Evolutionary conservation across 2,888 invertebrate genomes (phyloP).

Genomic region (Mesorhabditis belari): DNA sequence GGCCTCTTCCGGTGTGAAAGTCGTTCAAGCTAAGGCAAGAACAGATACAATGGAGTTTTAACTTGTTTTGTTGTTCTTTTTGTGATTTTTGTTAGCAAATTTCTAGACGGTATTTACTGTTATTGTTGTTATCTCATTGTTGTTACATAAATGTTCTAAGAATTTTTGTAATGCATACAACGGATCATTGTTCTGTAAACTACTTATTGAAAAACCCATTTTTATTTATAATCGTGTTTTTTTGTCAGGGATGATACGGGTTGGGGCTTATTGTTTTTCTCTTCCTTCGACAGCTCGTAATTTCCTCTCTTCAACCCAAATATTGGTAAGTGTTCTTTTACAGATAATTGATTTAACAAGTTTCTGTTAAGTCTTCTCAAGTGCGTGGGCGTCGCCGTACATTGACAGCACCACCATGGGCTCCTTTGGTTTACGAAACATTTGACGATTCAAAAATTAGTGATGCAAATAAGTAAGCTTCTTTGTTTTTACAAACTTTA

Average conservation of each 20-base stretch:
- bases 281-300: no score
- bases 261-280: no score
- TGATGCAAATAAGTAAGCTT: slow-evolving; percentile 13
- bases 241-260: no score
- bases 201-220: no score
- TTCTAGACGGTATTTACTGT: slow-evolving; percentile 4
- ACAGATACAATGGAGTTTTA: slow-evolving; percentile 32
- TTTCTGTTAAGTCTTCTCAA: slow-evolving; percentile 6
- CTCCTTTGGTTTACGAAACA: slow-evolving; percentile 21
- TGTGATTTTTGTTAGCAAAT: slow-evolving; percentile 2
- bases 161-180: no score
- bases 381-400: slow-evolving; percentile 31
- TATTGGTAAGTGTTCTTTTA: no score
- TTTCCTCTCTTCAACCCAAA: no score
- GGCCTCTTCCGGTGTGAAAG: background rate
- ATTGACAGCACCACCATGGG: slow-evolving; percentile 37
- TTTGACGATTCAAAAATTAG: slow-evolving; percentile 3
- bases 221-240: no score
- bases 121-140: background rate
- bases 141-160: no score
- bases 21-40: slow-evolving; percentile 16
- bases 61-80: slow-evolving; percentile 5
- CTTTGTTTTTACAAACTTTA: background rate
- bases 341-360: no score
- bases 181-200: no score